Evolutionary conservation across 2,888 invertebrate genomes (phyloP), one percentile per base, ranked within the genome.

Genomic region (Cheilosia variabilis): DNA sequence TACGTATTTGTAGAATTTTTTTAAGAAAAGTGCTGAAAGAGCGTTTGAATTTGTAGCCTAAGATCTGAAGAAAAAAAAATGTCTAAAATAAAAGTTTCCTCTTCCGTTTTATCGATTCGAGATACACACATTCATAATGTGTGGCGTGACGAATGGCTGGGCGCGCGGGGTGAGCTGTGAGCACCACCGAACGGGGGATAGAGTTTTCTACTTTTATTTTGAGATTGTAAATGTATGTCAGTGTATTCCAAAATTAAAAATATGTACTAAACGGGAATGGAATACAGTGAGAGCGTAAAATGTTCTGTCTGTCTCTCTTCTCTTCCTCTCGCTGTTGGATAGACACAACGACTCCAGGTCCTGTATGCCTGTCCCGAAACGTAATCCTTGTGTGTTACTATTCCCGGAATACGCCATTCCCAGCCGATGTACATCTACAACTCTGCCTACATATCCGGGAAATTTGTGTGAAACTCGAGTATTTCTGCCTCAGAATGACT

Each of bases 81-180:
- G 68, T 79, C 72, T 73, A 31, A 79, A 83, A 86, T 76, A 68
- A 66, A 71, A 80, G 76, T 81, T 52, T 80, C 86, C 80, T 80
- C 76, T 76, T 86, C 86, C 75, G 86, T 81, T 86, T 86, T 86
- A 86, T 86, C 86, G 86, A 86, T 86, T 86, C 86, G 71, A 86
- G 86, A 81, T 86, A 86, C 86, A 86, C 76, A 86, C 86, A 86
- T 86, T 71, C 66, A 86, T 72, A 86, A 76, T 80, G 76, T 86
- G 76, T 86, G 80, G 31, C 22, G 22, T 31, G 60, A 45, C 9
- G 66, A 22, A 60, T 60, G 43, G 60, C 41, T 47, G 60, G 31
- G 52, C 19, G 53, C 73, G 68, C 17, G 52, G 63, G 68, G 37
- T 47, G 43, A 10, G 22, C 43, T 62, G 37, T 47, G 43, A 10